These are phyloP conservation scores for Parelbella ahira DNA, from an alignment of 2,888 invertebrate species.

Conservation along the genomic window DNA sequence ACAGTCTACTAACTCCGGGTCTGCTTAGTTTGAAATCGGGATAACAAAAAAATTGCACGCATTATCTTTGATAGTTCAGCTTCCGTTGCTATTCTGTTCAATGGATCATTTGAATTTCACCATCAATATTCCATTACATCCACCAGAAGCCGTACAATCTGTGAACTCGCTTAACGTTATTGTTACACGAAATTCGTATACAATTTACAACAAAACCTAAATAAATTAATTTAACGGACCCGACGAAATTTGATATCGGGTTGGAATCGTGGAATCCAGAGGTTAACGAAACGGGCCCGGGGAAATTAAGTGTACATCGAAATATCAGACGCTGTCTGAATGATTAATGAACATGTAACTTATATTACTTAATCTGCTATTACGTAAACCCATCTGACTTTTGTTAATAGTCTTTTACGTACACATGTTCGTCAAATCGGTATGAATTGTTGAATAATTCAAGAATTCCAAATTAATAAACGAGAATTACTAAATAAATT, in stretches of 20 bases:
- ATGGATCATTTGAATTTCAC: constrained; percentile 14
- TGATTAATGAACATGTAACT: constrained; percentile 12
- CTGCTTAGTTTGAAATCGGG: constrained; percentile 18
- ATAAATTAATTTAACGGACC: constrained; percentile 23
- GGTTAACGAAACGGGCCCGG: constrained; percentile 17
- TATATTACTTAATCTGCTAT: no score
- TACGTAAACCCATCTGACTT: no score
- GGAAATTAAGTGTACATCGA: constrained; percentile 14
- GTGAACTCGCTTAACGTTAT: constrained; percentile 8
- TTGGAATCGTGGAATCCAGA: constrained; percentile 13
- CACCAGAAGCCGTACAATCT: constrained; percentile 7
- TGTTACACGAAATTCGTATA: constrained; percentile 13
- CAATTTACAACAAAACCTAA: constrained; percentile 20
- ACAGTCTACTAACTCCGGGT: constrained; percentile 24
- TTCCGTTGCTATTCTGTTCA: constrained; percentile 3
- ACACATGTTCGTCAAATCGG: no score
- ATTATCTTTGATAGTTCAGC: constrained; percentile 12
- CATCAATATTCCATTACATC: constrained; percentile 2
- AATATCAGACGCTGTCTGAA: constrained; percentile 12
- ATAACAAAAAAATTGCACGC: constrained; percentile 15
- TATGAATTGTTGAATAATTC: no score
- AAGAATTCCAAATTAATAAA: no score
- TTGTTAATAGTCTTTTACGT: no score
- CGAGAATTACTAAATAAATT: no score
- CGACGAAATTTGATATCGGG: constrained; percentile 17